These are phyloP conservation scores for Gnathonemus longibarbis DNA, from an alignment of 2,113 vertebrate species.

Conservation along the genomic window DNA sequence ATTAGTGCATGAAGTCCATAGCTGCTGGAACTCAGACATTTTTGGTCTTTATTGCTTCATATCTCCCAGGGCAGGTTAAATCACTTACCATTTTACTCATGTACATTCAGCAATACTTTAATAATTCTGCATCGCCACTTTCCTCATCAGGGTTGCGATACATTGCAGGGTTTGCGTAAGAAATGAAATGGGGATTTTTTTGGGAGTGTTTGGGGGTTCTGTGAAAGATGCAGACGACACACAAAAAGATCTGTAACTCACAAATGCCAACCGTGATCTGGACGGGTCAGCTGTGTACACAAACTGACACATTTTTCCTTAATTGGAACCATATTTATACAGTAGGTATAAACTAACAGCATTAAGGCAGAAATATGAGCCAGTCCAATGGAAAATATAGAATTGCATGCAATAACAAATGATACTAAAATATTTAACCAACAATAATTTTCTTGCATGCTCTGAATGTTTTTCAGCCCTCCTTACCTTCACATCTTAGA, in stretches of 20 bases:
- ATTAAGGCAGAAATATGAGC: background rate
- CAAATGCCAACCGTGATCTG: background rate
- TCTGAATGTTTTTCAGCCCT: background rate
- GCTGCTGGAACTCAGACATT: background rate
- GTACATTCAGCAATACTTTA: background rate
- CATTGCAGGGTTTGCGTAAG: background rate
- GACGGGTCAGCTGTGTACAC: background rate
- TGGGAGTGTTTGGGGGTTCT: background rate
- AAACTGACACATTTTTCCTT: background rate
- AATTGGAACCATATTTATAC: background rate
- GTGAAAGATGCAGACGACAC: background rate
- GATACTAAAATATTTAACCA: background rate
- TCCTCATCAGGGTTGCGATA: background rate
- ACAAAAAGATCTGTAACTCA: background rate
- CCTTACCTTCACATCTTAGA: background rate
- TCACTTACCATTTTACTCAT: background rate
- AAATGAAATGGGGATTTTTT: background rate
- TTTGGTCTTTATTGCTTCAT: background rate
- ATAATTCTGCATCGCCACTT: background rate
- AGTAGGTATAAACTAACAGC: background rate
- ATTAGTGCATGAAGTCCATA: background rate
- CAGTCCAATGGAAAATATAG: background rate
- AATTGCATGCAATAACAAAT: background rate
- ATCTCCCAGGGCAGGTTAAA: background rate
- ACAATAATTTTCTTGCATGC: background rate